Percentiles rank a stretch among this genome's conserved stretches.
Conservation (phyloP, 2,113 vertebrate species). For the Eulemur rufifrons region DNA sequence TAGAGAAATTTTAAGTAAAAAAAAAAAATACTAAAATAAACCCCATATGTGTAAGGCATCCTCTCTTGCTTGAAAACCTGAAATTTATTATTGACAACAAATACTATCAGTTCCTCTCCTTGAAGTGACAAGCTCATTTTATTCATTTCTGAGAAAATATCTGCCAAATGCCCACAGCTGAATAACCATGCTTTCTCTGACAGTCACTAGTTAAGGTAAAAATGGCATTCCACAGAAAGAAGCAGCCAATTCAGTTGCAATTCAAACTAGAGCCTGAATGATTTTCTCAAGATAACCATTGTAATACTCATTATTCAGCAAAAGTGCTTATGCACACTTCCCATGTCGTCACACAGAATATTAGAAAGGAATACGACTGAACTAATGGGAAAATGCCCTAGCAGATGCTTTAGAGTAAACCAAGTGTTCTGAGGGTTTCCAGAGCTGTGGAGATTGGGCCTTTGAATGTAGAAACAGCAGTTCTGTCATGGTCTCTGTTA, state of each 20-base stretch:
- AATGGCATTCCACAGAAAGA: not conserved
- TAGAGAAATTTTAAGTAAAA: not conserved
- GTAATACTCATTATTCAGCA: not conserved
- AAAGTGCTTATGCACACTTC: not conserved
- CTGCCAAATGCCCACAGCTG: not conserved
- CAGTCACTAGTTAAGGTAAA: not conserved
- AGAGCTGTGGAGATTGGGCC: not conserved
- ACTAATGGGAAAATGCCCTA: not conserved
- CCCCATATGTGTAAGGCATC: not conserved
- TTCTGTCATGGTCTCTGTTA: not conserved
- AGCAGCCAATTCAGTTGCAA: not conserved
- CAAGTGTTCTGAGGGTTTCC: not conserved
- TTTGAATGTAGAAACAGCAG: not conserved
- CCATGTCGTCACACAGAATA: not conserved
- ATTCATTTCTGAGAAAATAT: conserved; percentile 15
- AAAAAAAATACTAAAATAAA: conserved; percentile 17
- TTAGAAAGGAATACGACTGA: not conserved
- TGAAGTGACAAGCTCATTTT: not conserved
- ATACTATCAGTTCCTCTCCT: not conserved
- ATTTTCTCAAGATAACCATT: not conserved
- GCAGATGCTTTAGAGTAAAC: not conserved
- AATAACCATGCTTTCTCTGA: not conserved
- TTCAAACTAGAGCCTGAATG: not conserved
- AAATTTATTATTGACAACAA: conserved; percentile 23
- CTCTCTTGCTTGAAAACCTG: not conserved